Evolutionary conservation across 1,140 invertebrate species (phyloP), one percentile per base, ranked within the genome.

Genomic region (Neoseiulus cucumeris): DNA sequence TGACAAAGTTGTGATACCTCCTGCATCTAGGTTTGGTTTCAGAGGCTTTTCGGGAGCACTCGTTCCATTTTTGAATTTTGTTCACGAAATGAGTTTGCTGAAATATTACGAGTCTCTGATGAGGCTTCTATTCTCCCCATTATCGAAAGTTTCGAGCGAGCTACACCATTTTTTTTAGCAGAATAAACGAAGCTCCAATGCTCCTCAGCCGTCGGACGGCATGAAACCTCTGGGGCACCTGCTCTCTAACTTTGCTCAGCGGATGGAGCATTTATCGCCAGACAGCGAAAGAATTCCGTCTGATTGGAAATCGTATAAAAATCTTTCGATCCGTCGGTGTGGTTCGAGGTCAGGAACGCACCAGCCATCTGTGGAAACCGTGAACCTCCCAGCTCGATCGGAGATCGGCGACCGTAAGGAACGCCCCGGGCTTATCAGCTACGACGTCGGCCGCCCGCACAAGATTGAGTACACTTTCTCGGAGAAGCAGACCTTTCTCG

Each of bases 401-500:
- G 7, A 74, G 66, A 64, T 74, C 73, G 41, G 71, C 70, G 1
- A 74, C 69, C 64, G 73, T 69, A 42, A 74, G 70, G 66, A 71
- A 72, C 45, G 72, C 47, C 45, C 66, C 71, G 42, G 70, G 69
- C 44, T 70, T 70, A 65, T 75, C 75, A 28, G 72, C 68, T 20
- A 73, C 72, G 14, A 69, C 67, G 33, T 75, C 73, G 30, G 73
- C 75, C 5, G 65, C 65, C 1, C 44, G 28, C 6, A 66, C n/a
- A 5, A 66, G 65, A 14, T 73, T 44, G 71, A 67, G 18, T 75
- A 66, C 68, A 72, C 72, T 33, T 72, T 74, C 73, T 20, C 70
- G 64, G n/a, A 72, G 72, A 67, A 76, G 64, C 68, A 76, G 71
- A 5, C 75, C 75, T 39, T 76, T 71, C 65, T 75, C 74, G 71